Conservation (phyloP, 1,140 invertebrate species). For the Drosophila virilis region DNA sequence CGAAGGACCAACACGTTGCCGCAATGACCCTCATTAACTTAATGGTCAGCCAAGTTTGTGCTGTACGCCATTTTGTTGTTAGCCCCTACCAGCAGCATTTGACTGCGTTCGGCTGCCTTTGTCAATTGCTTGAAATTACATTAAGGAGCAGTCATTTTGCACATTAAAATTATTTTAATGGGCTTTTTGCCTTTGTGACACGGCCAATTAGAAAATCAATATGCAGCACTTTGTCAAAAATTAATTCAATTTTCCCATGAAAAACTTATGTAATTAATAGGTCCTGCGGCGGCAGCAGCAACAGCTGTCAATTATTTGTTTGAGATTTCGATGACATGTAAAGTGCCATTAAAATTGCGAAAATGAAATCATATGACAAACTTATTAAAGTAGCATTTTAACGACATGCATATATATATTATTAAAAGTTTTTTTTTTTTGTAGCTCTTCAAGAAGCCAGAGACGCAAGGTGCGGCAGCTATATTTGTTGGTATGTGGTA, state of each 20-base stretch:
- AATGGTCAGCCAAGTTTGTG: constrained; percentile 62
- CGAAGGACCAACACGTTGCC: constrained; percentile 66
- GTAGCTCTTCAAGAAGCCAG: neutral
- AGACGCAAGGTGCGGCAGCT: neutral
- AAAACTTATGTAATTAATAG: constrained; percentile 62
- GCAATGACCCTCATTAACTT: constrained; percentile 79
- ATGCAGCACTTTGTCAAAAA: constrained; percentile 73
- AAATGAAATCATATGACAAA: constrained; percentile 9
- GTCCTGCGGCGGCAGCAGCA: neutral
- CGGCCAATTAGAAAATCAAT: constrained; percentile 77
- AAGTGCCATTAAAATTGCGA: constrained; percentile 15
- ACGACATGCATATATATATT: neutral
- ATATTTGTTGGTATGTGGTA: neutral
- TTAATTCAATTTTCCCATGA: constrained; percentile 70
- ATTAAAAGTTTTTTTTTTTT: constrained; percentile 42
- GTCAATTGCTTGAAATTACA: constrained; percentile 62
- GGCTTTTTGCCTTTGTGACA: constrained; percentile 42
- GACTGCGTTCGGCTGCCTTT: constrained; percentile 2
- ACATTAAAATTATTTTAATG: constrained; percentile 64
- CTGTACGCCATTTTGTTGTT: constrained; percentile 31
- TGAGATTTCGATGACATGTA: constrained; percentile 9
- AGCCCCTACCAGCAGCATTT: neutral
- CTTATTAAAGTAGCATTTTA: neutral
- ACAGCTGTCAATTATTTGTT: constrained; percentile 34
- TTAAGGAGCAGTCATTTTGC: constrained; percentile 69